These are phyloP conservation scores for Rhabdophis nuchalis DNA, from an alignment of 2,797 vertebrate species.

Conservation along the genomic window DNA sequence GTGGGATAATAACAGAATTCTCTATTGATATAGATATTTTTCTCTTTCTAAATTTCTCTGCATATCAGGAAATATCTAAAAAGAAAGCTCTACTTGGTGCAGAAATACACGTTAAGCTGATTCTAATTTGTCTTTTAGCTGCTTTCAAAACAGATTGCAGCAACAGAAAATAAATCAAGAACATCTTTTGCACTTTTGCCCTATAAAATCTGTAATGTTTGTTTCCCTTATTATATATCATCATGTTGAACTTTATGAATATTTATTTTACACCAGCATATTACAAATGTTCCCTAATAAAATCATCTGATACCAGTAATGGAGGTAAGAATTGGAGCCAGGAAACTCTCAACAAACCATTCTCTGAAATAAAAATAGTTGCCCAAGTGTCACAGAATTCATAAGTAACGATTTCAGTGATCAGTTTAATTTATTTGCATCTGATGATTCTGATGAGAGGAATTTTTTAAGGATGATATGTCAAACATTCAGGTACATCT, in stretches of 20 bases:
- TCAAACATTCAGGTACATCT: neutral
- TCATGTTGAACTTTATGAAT: conserved; percentile 36
- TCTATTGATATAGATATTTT: neutral
- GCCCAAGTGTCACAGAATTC: conserved; percentile 2
- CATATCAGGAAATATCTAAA: neutral
- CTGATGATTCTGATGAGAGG: conserved; percentile 38
- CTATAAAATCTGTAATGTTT: neutral
- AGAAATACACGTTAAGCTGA: neutral
- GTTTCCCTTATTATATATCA: conserved; percentile 36
- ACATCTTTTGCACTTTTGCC: neutral
- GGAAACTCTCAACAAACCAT: conserved; percentile 13
- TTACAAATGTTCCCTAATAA: conserved; percentile 53
- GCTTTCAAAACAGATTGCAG: neutral
- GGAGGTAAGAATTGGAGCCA: conserved; percentile 35
- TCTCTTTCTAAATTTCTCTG: neutral
- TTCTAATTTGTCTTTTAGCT: neutral
- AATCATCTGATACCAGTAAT: conserved; percentile 43
- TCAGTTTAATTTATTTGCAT: conserved; percentile 31
- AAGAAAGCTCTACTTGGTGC: neutral
- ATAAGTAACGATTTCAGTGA: conserved; percentile 30
- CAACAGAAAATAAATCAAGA: neutral
- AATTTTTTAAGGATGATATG: neutral
- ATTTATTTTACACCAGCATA: conserved; percentile 34
- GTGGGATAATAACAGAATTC: neutral
- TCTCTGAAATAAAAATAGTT: conserved; percentile 26